phyloP scores from a whole-genome alignment of 2,797 vertebrate species.

The Melanotaenia parkinsoni region DNA sequence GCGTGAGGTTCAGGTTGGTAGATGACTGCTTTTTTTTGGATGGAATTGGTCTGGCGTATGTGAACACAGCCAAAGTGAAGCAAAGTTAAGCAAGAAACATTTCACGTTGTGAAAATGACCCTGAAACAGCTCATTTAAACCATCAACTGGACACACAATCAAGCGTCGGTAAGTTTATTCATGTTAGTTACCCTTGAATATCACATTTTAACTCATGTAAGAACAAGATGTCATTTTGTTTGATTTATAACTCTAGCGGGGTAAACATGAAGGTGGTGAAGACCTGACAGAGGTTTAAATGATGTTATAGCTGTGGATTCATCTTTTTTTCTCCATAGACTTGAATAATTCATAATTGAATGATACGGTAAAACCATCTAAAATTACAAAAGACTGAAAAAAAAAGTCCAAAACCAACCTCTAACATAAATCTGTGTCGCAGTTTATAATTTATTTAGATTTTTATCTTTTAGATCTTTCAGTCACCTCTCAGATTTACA shows the following conservation, averaged over 20 bases:
- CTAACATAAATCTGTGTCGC: background rate
- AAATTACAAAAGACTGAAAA: background rate
- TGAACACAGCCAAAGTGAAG: too few relatives aligned
- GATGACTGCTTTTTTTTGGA: too few relatives aligned
- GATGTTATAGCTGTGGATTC: too few relatives aligned
- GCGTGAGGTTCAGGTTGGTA: too few relatives aligned
- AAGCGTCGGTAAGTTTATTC: background rate
- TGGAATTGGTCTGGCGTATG: too few relatives aligned
- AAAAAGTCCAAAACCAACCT: background rate
- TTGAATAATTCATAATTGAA: background rate
- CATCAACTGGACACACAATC: background rate
- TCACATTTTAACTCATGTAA: background rate
- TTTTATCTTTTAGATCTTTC: background rate
- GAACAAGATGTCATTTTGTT: background rate
- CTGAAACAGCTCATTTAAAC: too few relatives aligned
- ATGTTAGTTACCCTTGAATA: background rate
- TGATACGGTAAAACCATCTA: background rate
- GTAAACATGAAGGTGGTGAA: background rate
- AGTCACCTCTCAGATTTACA: background rate
- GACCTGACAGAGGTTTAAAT: background rate
- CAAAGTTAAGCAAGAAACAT: too few relatives aligned
- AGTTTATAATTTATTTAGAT: background rate
- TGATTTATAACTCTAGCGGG: background rate
- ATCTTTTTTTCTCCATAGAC: background rate
- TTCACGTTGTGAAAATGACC: too few relatives aligned